These are phyloP conservation scores for Stenolophus ochropezus DNA, from an alignment of 2,888 invertebrate genomes.

Conservation along the genomic window DNA sequence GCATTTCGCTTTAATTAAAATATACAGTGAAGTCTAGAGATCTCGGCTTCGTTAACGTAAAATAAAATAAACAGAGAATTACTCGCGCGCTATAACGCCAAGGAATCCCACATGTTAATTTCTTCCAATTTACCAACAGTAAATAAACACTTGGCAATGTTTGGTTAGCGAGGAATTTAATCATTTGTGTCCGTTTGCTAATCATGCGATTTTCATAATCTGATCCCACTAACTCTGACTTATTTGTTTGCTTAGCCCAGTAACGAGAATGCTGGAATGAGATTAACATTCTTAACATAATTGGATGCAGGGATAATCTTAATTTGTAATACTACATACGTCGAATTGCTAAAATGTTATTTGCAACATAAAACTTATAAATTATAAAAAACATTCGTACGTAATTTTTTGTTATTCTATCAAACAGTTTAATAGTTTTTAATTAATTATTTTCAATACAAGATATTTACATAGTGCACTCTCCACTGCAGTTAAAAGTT, in stretches of 20 bases:
- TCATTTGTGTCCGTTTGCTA: conserved; percentile 1
- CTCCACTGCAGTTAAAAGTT: no score
- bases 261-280: not conserved
- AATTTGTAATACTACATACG: not conserved
- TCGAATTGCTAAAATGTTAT: not conserved
- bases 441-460: no score
- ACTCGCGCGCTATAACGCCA: conserved; percentile 42
- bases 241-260: conserved; percentile 16
- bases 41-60: conserved; percentile 44
- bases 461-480: no score
- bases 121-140: conserved; percentile 43
- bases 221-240: not conserved
- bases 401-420: no score
- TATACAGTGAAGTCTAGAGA: conserved; percentile 38
- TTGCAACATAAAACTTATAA: no score
- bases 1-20: conserved; percentile 57
- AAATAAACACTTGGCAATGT: conserved; percentile 14
- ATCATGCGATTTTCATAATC: not conserved
- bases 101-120: conserved; percentile 56
- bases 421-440: no score
- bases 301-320: not conserved
- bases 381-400: no score
- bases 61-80: conserved; percentile 54
- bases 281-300: not conserved
- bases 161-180: conserved; percentile 24